phyloP scores from a whole-genome alignment of 2,113 vertebrate species.

The Cavia porcellus region DNA sequence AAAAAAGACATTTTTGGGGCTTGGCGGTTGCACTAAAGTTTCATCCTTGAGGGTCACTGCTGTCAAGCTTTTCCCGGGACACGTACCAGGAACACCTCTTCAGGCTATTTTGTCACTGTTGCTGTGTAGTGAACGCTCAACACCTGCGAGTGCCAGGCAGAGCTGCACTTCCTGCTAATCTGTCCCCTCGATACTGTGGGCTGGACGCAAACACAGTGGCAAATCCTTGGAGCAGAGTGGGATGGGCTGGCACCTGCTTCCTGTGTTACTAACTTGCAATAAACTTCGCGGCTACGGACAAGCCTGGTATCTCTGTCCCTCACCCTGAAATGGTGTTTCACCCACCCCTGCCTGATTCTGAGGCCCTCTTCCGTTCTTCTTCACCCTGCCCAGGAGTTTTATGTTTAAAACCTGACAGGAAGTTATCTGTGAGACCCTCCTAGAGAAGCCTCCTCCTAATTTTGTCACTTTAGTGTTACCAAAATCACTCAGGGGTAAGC shows the following conservation, averaged over 20 bases:
- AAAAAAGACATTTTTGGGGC: background rate
- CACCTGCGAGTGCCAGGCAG: background rate
- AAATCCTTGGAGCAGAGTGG: background rate
- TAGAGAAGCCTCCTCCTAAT: background rate
- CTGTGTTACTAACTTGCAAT: background rate
- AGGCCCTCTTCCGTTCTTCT: background rate
- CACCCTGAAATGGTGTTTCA: background rate
- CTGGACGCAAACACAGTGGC: background rate
- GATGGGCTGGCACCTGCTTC: background rate
- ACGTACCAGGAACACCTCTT: constrained; percentile 48
- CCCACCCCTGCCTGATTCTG: background rate
- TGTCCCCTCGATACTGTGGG: background rate
- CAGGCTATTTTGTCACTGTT: background rate
- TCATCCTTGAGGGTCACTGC: constrained; percentile 45
- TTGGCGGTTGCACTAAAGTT: background rate
- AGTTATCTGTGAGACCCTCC: background rate
- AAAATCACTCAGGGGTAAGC: background rate
- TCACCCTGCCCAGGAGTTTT: background rate
- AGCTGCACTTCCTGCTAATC: background rate
- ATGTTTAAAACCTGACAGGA: background rate
- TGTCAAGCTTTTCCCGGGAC: background rate
- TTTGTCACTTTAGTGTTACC: background rate
- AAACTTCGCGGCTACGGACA: background rate
- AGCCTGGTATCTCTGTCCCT: background rate
- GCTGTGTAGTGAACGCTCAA: background rate